These are phyloP conservation scores for Hippocampus barbouri DNA, from an alignment of 2,113 vertebrate genomes.

Conservation along the genomic window DNA sequence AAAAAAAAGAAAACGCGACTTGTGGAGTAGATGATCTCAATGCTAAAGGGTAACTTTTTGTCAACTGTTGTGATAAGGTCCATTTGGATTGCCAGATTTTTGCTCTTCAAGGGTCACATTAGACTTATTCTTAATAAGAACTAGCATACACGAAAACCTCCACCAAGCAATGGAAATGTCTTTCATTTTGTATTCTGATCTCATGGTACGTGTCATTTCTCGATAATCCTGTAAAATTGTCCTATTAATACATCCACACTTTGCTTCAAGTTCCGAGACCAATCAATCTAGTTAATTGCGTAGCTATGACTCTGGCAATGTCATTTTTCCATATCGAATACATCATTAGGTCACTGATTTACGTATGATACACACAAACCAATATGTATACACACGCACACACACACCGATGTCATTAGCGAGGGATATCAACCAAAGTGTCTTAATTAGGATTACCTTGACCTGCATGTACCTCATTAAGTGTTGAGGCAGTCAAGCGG, in stretches of 20 bases:
- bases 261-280: not conserved
- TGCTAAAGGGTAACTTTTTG: no score
- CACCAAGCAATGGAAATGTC: not conserved
- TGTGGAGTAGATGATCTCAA: no score
- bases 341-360: not conserved
- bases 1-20: not conserved
- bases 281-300: conserved; percentile 6
- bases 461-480: conserved; percentile 8
- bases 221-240: not conserved
- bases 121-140: no score
- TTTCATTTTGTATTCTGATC: not conserved
- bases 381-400: not conserved
- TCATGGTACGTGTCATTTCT: not conserved
- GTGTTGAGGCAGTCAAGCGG: not conserved
- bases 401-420: not conserved
- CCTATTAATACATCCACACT: not conserved
- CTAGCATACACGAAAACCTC: no score
- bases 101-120: no score
- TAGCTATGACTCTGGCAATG: not conserved
- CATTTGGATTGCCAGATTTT: no score
- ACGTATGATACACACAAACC: not conserved
- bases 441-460: conserved; percentile 6
- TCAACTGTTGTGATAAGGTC: no score
- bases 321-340: not conserved
- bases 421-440: conserved; percentile 4